phyloP scores from a whole-genome alignment of 2,113 vertebrate species.

The Dryoscopus gambensis region DNA sequence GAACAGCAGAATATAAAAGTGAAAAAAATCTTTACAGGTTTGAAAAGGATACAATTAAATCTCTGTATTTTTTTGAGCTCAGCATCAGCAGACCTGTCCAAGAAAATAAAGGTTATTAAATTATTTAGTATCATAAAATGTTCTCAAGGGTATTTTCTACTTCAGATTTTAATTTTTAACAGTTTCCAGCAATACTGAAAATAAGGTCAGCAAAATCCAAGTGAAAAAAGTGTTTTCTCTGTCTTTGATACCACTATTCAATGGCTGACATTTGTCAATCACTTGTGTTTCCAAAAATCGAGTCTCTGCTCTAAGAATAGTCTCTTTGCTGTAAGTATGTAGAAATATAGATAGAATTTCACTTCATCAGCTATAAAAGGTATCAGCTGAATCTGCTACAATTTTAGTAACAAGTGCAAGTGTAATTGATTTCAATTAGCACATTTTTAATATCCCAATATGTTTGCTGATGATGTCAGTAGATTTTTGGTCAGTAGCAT shows the following conservation, averaged over 20 bases:
- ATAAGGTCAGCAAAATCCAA: neutral
- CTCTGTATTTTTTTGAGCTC: constrained; percentile 78
- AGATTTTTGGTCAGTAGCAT: neutral
- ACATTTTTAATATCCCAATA: neutral
- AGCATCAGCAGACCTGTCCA: constrained; percentile 67
- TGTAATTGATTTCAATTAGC: neutral
- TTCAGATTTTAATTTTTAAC: neutral
- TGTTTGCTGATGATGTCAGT: neutral
- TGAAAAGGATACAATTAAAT: constrained; percentile 80
- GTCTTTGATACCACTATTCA: neutral
- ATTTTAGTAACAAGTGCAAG: neutral
- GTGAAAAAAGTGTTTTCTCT: neutral
- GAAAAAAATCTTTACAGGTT: neutral
- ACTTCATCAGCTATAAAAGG: neutral
- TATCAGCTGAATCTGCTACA: neutral
- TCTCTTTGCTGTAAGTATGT: neutral
- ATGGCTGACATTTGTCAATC: neutral
- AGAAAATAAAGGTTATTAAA: neutral
- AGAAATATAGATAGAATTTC: neutral
- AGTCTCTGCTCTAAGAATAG: neutral
- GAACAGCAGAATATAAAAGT: neutral
- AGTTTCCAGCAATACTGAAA: neutral
- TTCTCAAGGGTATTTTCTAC: neutral
- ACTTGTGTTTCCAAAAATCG: neutral
- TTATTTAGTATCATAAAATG: neutral